Base-by-base conservation (phyloP, 2,888 invertebrate species). In the Cremastinae sp. region DNA sequence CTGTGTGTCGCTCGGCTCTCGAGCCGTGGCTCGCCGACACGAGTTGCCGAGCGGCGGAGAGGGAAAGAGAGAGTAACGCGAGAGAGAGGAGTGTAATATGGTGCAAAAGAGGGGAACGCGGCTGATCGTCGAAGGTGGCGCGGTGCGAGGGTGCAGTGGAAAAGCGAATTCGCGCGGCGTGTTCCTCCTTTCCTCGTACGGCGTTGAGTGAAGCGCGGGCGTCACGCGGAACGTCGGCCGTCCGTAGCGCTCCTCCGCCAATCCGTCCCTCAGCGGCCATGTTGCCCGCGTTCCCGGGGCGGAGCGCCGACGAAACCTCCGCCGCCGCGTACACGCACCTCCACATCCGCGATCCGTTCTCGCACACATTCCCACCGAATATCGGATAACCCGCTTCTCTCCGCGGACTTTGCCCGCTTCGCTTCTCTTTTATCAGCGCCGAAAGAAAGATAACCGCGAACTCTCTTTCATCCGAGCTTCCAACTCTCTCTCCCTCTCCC, bases 181-280 rank as follows among this genome's bases (percentile, higher is more conserved):
- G 71, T 36, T 45, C 54, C 16, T 16, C 38, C 28, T 64, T 20
- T 36, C 18, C 12, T 4, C 20, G 36, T 10, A 68, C 59, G 36
- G 36, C 36, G 53, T 43, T 85, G 89, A 89, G 88, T 89, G 89
- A 89, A 87, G 88, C 85, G 87, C 86, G 87, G 86, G 86, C 89
- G 88, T 88, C 88, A 88, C 86, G 87, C 81, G 85, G 86, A 70
- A 86, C 88, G 87, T 88, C 76, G 76, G 66, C 68, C 86, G 85
- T 85, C 86, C 54, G 90, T 80, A 83, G 91, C 90, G 82, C 84
- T 92, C 89, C 91, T 93, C 93, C 74, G 92, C 92, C 84, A 93
- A 92, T 91, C 93, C 93, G 86, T 93, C 93, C 87, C 92, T 92
- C 80, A 92, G 90, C 83, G 92, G 89, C 93, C 93, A 93, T 89